Base-by-base conservation (phyloP, 2,888 invertebrate species). In the Cerastoderma edule region DNA sequence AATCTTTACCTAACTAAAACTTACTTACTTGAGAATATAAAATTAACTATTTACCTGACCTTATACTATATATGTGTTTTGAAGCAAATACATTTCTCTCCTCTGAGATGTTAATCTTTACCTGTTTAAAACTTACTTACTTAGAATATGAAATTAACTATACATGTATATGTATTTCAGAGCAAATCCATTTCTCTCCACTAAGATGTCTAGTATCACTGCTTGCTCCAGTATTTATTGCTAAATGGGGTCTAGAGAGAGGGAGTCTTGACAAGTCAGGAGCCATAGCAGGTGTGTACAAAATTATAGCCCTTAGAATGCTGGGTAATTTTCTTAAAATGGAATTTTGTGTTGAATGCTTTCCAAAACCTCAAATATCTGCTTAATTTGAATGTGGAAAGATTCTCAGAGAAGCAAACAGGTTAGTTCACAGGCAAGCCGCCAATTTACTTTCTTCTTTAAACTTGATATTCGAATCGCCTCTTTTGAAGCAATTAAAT, bases 181-280 rank as follows among this genome's bases (percentile, higher is more conserved):
- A 90, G 87, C 67, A 86, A 93, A 75, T 83, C 30, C 75, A 83
- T 2, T 79, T 88, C 8, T 86, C 89, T n/a, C 89, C 91, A 54
- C 80, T 88, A 79, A 77, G 90, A 68, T 96, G 96, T 95, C 92
- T 96, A 53, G 92, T 94, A 1, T 94, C 96, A 0, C 94, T 95
- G 71, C 89, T 95, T 2, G 93, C 95, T 78, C 96, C 97, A 2
- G 90, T 96, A 24, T 83, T 95, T 0, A 93, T 96, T 68, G 94
- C 95, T 75, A 91, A 94, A 0, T 95, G 95, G 93, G 97, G 96
- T 0, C 92, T 96, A 78, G 95, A 94, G 76, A 95, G 94, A 79
- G 95, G 95, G 81, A 96, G 95, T 87, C 93, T 97, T 0, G 95
- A 94, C 88, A 91, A 94, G 24, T 95, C 95, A 80, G 97, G 97